Evolutionary conservation across 2,888 invertebrate genomes (phyloP).

Genomic region (Elysia crispata): DNA sequence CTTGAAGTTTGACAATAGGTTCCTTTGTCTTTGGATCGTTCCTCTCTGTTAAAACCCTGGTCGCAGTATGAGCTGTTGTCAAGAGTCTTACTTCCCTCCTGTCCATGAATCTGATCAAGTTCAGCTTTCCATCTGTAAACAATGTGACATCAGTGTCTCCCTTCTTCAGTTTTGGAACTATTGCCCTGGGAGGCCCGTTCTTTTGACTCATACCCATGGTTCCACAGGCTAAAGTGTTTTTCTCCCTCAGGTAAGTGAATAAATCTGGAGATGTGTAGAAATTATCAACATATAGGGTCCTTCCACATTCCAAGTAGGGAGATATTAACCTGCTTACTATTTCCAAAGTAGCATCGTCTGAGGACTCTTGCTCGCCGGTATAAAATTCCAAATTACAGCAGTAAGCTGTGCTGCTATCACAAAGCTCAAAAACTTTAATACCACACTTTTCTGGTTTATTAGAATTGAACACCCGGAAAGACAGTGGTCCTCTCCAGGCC

Average conservation of each 20-base stretch:
- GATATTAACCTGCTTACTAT: not conserved
- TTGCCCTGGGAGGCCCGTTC: not conserved
- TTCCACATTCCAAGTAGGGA: constrained; percentile 11
- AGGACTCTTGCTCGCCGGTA: not conserved
- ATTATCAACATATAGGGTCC: constrained; percentile 22
- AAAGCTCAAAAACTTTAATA: constrained; percentile 22
- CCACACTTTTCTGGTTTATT: constrained; percentile 22
- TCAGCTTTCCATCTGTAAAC: not conserved
- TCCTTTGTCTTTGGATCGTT: not conserved
- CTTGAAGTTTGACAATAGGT: constrained; percentile 5
- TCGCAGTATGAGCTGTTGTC: constrained; percentile 20
- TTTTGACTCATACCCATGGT: not conserved
- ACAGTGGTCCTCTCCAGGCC: not conserved
- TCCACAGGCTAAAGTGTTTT: constrained; percentile 15
- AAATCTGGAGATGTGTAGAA: constrained; percentile 29
- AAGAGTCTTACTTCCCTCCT: constrained; percentile 27
- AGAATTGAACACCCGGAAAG: constrained; percentile 9
- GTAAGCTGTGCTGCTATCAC: constrained; percentile 12
- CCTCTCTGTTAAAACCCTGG: not conserved
- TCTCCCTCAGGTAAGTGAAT: not conserved
- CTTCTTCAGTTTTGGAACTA: constrained; percentile 15
- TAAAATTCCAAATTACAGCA: constrained; percentile 27
- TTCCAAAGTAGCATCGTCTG: constrained; percentile 11
- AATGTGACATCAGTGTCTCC: not conserved
- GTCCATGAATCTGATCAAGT: constrained; percentile 1